A percentile compares a stretch with the other conserved stretches of the same genome.
These are phyloP conservation scores for Aegotheles bennettii DNA, from an alignment of 2,113 vertebrate genomes.

Conservation along the genomic window DNA sequence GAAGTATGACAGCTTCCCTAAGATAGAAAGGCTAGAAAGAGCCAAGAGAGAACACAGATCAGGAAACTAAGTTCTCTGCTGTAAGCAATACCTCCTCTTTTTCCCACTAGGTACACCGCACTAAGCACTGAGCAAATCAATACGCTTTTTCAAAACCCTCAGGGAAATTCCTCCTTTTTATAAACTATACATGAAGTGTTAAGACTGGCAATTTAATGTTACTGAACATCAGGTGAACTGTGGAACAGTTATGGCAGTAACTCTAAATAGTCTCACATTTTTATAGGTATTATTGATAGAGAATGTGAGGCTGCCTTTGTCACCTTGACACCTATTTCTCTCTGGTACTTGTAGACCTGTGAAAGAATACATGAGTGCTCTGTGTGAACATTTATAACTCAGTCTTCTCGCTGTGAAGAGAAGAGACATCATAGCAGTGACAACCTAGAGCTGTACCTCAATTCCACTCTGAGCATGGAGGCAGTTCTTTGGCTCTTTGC, in stretches of 20 bases:
- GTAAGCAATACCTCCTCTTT: not conserved
- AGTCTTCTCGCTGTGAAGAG: not conserved
- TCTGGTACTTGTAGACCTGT: not conserved
- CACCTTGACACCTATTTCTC: not conserved
- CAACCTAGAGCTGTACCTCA: not conserved
- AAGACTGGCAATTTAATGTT: not conserved
- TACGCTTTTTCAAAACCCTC: not conserved
- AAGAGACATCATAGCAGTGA: not conserved
- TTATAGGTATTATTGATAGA: not conserved
- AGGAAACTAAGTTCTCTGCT: not conserved
- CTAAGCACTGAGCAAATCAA: not conserved
- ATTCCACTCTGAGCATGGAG: not conserved
- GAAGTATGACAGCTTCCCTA: not conserved
- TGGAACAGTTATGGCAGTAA: not conserved
- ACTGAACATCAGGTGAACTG: not conserved
- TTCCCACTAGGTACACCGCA: not conserved
- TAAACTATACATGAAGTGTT: not conserved
- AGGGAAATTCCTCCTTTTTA: not conserved
- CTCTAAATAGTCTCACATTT: not conserved
- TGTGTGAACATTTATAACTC: not conserved
- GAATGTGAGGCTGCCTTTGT: not conserved
- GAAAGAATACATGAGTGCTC: not conserved
- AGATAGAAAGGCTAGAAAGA: not conserved
- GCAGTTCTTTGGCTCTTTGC: not conserved
- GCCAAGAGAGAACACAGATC: not conserved